phyloP scores from a whole-genome alignment of 2,888 invertebrate species.

The Plagodis dolabraria region DNA sequence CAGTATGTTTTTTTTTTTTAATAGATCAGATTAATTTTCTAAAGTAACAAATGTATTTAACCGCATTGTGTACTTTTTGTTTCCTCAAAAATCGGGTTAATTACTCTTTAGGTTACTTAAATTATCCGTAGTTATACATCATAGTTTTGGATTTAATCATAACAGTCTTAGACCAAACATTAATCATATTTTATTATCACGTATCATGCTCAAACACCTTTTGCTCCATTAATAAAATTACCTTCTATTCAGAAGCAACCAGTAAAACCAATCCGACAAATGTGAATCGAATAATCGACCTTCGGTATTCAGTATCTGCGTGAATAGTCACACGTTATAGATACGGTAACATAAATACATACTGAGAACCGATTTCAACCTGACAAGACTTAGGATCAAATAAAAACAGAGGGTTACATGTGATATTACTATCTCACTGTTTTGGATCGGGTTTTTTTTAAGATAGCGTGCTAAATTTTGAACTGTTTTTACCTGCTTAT shows the following conservation, averaged over 20 bases:
- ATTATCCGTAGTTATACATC: too few species aligned
- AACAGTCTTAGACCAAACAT: too few species aligned
- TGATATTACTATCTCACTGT: background rate
- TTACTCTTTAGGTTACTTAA: too few species aligned
- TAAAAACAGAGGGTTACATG: background rate
- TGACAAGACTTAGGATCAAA: background rate
- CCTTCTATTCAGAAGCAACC: slow-evolving; percentile 13
- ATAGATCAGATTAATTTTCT: too few species aligned
- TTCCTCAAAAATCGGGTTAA: too few species aligned
- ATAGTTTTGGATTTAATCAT: too few species aligned
- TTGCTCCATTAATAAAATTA: slow-evolving; percentile 13
- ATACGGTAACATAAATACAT: slow-evolving; percentile 10
- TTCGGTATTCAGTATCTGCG: slow-evolving; percentile 10
- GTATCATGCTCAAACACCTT: slow-evolving; percentile 6
- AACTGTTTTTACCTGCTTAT: too few species aligned
- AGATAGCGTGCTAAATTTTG: too few species aligned
- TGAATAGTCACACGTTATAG: slow-evolving; percentile 6
- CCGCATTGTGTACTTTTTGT: too few species aligned
- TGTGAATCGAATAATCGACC: slow-evolving; percentile 19
- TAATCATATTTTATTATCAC: background rate
- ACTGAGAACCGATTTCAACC: slow-evolving; percentile 4
- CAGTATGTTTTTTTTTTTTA: too few species aligned
- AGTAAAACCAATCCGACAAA: slow-evolving; percentile 18
- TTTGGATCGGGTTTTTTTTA: too few species aligned
- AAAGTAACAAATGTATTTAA: too few species aligned